These are phyloP conservation scores for Eurystomus glaucurus DNA, from an alignment of 2,797 vertebrate genomes.

Conservation along the genomic window DNA sequence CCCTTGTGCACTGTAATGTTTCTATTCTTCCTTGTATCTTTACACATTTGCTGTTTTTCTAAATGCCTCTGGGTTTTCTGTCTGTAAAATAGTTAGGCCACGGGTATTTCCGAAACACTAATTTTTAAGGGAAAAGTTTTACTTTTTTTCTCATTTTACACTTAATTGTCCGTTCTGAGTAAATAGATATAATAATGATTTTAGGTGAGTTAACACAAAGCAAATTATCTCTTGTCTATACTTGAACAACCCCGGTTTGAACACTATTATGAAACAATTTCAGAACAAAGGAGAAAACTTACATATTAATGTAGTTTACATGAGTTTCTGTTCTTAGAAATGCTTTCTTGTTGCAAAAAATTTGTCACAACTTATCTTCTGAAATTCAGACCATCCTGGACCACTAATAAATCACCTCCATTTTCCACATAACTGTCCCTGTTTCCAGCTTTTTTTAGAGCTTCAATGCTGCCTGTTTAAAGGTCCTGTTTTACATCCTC, in stretches of 20 bases:
- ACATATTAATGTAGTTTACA: neutral
- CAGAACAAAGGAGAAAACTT: neutral
- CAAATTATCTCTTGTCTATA: neutral
- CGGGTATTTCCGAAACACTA: neutral
- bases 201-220: neutral
- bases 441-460: neutral
- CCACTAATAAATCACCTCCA: neutral
- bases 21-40: neutral
- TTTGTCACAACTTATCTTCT: neutral
- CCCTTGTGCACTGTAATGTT: neutral
- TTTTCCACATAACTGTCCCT: neutral
- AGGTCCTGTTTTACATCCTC: neutral
- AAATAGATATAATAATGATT: neutral
- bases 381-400: neutral
- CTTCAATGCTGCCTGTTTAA: neutral
- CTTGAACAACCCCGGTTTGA: neutral
- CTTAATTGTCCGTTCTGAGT: neutral
- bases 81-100: neutral
- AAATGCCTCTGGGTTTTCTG: neutral
- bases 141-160: neutral
- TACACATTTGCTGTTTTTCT: neutral
- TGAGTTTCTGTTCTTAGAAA: neutral
- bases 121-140: neutral
- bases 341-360: neutral
- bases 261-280: neutral